A percentile compares a stretch with the other conserved stretches of the same genome.
phyloP scores from a whole-genome alignment of 2,113 vertebrate genomes.

The Tragelaphus strepsiceros region DNA sequence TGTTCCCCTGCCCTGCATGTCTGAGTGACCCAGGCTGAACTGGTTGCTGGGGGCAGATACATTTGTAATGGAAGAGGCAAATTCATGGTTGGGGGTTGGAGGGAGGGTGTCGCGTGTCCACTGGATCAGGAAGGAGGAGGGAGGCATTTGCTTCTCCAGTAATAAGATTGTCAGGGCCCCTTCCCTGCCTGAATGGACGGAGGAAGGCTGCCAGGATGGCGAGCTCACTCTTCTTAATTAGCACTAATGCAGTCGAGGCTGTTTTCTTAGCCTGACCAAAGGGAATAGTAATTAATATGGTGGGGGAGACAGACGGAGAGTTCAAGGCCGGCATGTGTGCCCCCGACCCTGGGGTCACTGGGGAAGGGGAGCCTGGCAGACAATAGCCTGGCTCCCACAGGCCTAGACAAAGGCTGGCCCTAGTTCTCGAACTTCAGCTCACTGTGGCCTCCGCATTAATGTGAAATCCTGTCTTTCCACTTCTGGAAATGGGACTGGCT shows the following conservation, averaged over 20 bases:
- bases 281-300: constrained; percentile 82
- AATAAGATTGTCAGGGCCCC: constrained; percentile 72
- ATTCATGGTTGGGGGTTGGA: neutral
- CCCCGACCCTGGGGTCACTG: constrained; percentile 71
- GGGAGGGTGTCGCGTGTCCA: neutral
- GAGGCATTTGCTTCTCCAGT: constrained; percentile 56
- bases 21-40: neutral
- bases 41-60: constrained; percentile 22
- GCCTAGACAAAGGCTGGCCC: neutral
- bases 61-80: constrained; percentile 9
- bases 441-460: neutral
- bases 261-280: constrained; percentile 78
- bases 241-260: constrained; percentile 80
- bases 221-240: constrained; percentile 81
- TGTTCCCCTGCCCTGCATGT: neutral
- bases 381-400: constrained; percentile 46
- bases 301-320: constrained; percentile 77
- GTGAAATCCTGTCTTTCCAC: neutral
- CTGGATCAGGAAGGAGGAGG: neutral
- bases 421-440: constrained; percentile 25
- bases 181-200: constrained; percentile 50
- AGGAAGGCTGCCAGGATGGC: constrained; percentile 67
- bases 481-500: neutral
- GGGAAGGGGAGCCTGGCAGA: constrained; percentile 46
- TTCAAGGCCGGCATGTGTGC: constrained; percentile 79